Base-by-base conservation (phyloP, 2,888 invertebrate species). In the Congeria kusceri region DNA sequence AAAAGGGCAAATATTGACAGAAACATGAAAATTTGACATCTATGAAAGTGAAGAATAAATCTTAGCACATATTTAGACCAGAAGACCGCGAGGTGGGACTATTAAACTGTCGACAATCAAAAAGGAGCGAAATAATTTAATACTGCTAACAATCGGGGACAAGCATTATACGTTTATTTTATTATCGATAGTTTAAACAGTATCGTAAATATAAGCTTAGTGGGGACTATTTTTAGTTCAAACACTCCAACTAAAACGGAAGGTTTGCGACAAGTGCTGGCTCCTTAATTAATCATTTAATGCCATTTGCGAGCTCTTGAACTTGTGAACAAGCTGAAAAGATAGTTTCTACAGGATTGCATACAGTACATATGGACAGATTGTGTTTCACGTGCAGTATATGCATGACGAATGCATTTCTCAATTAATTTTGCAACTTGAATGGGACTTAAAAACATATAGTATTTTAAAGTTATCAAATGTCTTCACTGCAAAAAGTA, bases 71-170 rank as follows among this genome's bases (percentile, higher is more conserved):
- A 23, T 56, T 70, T 53, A 20, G 53, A 13, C 39, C 23, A 53
- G 53, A 9, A 9, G 53, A 20, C 9, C 23, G 7, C 7, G 53
- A 53, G 53, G 27, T 27, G 20, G 69, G 44, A 68, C 61, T 59
- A 56, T 80, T 64, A 80, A 80, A 68, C 70, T 72, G 80, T 72
- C 80, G 46, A 39, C 39, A 67, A 72, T 76, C 80, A 80, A 80
- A 80, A 53, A 70, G 71, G 64, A 68, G 67, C 61, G 63, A 63
- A 67, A 80, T 76, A 76, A 80, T 80, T 79, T 79, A 74, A 74
- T 74, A 74, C 74, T 27, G 46, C 18, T 39, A 27, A 72, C 71
- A 72, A 65, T 65, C 47, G 46, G 46, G 23, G 53, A 20, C 13
- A 46, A 64, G 64, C 53, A 72, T 72, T 72, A 72, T 29, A 15